Conservation (phyloP, 2,113 vertebrate species). For the Apodemus sylvaticus region DNA sequence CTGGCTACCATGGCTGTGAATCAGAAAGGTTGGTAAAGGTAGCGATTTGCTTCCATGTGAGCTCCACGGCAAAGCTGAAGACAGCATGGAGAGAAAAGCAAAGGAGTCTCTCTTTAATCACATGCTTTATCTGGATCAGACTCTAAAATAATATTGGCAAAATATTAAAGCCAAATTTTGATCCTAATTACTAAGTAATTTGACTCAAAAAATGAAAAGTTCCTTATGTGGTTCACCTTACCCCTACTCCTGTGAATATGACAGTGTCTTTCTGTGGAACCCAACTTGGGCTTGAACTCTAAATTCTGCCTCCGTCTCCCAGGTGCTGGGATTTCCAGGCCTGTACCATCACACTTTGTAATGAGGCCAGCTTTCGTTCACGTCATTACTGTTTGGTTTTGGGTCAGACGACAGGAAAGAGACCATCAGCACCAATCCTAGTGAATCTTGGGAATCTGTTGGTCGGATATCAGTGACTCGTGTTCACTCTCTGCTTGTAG, state of each 20-base stretch:
- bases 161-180: background rate
- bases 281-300: background rate
- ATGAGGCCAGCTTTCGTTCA: background rate
- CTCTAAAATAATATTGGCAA: background rate
- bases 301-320: background rate
- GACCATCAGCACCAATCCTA: background rate
- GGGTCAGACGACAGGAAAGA: background rate
- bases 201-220: background rate
- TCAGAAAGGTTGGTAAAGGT: background rate
- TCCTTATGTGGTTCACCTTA: background rate
- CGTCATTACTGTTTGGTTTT: background rate
- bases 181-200: background rate
- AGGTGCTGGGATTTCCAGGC: background rate
- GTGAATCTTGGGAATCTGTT: background rate
- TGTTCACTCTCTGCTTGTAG: conserved; percentile 77
- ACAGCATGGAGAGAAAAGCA: background rate
- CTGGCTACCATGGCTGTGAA: background rate
- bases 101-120: background rate
- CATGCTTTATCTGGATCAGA: background rate
- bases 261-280: background rate
- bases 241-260: background rate
- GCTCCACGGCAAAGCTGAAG: background rate
- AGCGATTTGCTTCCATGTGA: background rate
- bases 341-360: background rate
- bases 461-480: accelerated